Base-by-base conservation (phyloP, 1,140 invertebrate species). In the Lepidurus couesii region DNA sequence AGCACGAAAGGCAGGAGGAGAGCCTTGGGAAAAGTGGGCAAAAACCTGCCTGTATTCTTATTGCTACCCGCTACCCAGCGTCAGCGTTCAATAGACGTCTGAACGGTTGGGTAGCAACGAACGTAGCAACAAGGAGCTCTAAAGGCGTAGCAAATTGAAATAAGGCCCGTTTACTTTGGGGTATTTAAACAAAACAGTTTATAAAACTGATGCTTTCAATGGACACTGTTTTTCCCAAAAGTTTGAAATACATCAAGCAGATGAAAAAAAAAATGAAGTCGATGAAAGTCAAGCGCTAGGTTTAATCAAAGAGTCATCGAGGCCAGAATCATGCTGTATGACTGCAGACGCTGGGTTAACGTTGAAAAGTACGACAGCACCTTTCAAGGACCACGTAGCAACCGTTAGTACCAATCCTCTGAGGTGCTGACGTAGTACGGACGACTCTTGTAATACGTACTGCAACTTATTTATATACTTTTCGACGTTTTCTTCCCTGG, bases 21-120 rank as follows among this genome's bases (percentile, higher is more conserved):
- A 65, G 53, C 53, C 53, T 65, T 65, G 53, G 47, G 34, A 34
- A 65, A 65, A 65, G 53, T 65, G 53, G 53, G 53, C 53, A 65
- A 65, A 65, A 65, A 65, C 53, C n/a, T 65, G 53, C 53, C 21
- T 65, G 21, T 21, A 65, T 21, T 65, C 53, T 65, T 65, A 65
- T 65, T 65, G 53, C 53, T 65, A 65, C 53, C 53, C 53, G 21
- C 53, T 65, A 65, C 21, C 53, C 53, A 11, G n/a, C n/a, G 53
- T 13, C 21, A 65, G 9, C 53, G 53, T 21, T 65, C 53, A 16
- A 65, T 65, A 21, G 16, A 65, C 16, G 53, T 13, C 53, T n/a
- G 21, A 21, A 7, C 13, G 53, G 53, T 65, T 65, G 53, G 53
- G 53, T 65, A 65, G 53, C 53, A 65, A 65, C 53, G 16, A 65